A percentile compares a stretch with the other conserved stretches of the same genome.
Conservation (phyloP, 2,113 vertebrate genomes). For the Sakesphorus luctuosus region DNA sequence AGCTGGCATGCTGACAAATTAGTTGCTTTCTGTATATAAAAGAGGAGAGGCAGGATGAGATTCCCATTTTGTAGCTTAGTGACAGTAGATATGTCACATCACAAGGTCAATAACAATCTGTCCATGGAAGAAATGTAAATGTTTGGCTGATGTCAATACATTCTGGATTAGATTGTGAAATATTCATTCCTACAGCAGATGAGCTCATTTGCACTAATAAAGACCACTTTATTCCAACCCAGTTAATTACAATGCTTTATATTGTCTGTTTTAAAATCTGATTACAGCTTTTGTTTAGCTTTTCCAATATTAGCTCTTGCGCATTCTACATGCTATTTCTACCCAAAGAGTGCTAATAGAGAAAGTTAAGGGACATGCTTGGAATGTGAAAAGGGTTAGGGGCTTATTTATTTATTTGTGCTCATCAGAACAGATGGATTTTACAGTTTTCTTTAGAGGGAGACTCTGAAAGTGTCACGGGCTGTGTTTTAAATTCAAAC, state of each 20-base stretch:
- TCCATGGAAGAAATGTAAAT: slow-evolving; percentile 69
- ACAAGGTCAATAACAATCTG: slow-evolving; percentile 76
- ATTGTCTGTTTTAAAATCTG: slow-evolving; percentile 62
- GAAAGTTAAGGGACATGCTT: slow-evolving; percentile 50
- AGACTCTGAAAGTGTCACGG: background rate
- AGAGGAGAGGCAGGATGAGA: slow-evolving; percentile 65
- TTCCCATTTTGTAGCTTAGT: slow-evolving; percentile 66
- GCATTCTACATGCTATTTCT: slow-evolving; percentile 34
- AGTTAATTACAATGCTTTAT: slow-evolving; percentile 61
- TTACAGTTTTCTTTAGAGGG: background rate
- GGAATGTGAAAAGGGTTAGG: slow-evolving; percentile 18
- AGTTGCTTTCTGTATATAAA: slow-evolving; percentile 77
- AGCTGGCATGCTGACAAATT: slow-evolving; percentile 79
- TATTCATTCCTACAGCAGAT: slow-evolving; percentile 65
- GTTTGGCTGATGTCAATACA: slow-evolving; percentile 65
- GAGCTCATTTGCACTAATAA: slow-evolving; percentile 58
- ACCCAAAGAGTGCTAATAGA: slow-evolving; percentile 22
- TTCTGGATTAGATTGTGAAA: slow-evolving; percentile 59
- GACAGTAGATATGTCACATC: slow-evolving; percentile 74
- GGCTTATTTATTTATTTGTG: background rate
- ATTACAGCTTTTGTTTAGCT: slow-evolving; percentile 63
- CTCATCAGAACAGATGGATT: slow-evolving; percentile 37
- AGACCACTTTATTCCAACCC: slow-evolving; percentile 52
- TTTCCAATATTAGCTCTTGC: slow-evolving; percentile 43
- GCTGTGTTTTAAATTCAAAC: background rate